Percentiles rank a stretch among this genome's conserved stretches.
phyloP scores from a whole-genome alignment of 2,113 vertebrate genomes.

The Nicator chloris region DNA sequence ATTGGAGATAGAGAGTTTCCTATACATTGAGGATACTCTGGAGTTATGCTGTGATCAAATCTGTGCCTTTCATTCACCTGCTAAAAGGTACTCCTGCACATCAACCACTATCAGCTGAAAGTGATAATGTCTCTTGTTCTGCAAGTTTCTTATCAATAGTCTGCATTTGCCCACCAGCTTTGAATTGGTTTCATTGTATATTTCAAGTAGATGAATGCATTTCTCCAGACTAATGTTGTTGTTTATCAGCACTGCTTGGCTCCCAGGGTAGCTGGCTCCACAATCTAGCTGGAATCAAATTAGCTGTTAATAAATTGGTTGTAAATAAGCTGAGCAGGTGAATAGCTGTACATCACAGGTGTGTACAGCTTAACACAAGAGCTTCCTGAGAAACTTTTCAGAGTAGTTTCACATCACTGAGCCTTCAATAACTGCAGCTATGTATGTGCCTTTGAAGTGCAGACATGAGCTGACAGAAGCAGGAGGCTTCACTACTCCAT shows the following conservation, averaged over 20 bases:
- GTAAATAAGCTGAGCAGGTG: not conserved
- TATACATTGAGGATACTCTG: not conserved
- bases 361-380: not conserved
- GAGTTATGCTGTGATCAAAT: not conserved
- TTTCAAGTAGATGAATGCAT: not conserved
- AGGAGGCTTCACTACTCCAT: not conserved
- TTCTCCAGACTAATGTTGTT: not conserved
- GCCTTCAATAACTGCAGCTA: not conserved
- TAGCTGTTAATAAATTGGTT: slow-evolving; percentile 2
- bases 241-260: not conserved
- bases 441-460: not conserved
- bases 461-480: not conserved
- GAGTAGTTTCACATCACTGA: not conserved
- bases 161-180: not conserved
- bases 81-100: not conserved
- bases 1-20: not conserved
- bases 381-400: not conserved
- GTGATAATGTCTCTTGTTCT: not conserved
- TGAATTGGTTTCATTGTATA: not conserved
- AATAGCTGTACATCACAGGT: not conserved
- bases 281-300: slow-evolving; percentile 23
- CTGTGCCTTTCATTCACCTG: not conserved
- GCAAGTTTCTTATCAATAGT: not conserved
- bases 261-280: not conserved
- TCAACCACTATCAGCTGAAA: not conserved